Percentiles rank a stretch among this genome's conserved stretches.
Evolutionary conservation across 2,888 invertebrate species (phyloP).

Genomic region (Diarsia brunnea): DNA sequence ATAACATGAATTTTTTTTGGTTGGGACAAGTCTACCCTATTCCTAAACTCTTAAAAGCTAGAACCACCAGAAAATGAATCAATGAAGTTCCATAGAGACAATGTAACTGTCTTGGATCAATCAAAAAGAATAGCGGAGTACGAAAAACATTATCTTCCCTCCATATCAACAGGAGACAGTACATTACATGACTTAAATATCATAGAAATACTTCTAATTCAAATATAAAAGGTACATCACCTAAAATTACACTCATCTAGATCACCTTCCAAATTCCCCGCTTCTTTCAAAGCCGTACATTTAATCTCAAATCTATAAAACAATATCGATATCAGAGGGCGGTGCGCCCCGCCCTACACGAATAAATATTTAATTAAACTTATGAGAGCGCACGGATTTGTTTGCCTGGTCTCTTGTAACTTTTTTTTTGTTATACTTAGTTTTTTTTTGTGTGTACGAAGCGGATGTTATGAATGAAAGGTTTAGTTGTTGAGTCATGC

Average conservation of each 20-base stretch:
- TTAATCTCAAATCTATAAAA: slow-evolving; percentile 86
- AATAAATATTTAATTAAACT: slow-evolving; percentile 90
- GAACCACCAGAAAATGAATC: too few species aligned
- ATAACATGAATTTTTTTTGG: not conserved
- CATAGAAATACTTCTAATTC: not conserved
- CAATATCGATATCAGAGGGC: slow-evolving; percentile 88
- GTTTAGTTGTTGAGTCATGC: slow-evolving; percentile 54
- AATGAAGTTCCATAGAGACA: too few species aligned
- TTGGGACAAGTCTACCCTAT: too few species aligned
- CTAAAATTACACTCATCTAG: slow-evolving; percentile 1
- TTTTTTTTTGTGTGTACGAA: slow-evolving; percentile 54
- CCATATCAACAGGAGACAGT: too few species aligned
- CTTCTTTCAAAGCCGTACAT: slow-evolving; percentile 70
- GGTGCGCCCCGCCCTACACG: slow-evolving; percentile 85
- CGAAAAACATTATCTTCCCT: too few species aligned
- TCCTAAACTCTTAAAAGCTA: too few species aligned
- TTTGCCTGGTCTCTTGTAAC: slow-evolving; percentile 69
- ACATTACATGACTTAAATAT: too few species aligned
- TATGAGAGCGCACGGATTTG: slow-evolving; percentile 82
- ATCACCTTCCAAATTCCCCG: slow-evolving; percentile 52
- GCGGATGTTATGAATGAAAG: slow-evolving; percentile 67
- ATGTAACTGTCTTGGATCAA: too few species aligned
- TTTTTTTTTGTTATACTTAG: slow-evolving; percentile 63
- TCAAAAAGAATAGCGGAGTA: too few species aligned
- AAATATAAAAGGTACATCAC: not conserved